These are phyloP conservation scores for Hyla sarda DNA, from an alignment of 2,113 vertebrate species.

Conservation along the genomic window DNA sequence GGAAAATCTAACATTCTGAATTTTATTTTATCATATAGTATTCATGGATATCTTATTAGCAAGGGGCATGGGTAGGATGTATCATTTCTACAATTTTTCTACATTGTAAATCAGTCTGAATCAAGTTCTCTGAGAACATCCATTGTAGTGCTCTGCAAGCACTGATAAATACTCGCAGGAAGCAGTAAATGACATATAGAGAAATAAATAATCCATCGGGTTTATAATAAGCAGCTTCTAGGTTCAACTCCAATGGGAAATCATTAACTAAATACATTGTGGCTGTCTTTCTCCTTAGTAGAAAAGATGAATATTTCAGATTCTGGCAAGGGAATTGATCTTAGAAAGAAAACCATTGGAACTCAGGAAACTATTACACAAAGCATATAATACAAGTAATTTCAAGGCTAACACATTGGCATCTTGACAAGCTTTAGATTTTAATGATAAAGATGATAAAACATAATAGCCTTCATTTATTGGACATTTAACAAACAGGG, in stretches of 20 bases:
- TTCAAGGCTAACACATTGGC: constrained; percentile 41
- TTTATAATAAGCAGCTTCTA: constrained; percentile 51
- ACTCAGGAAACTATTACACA: constrained; percentile 49
- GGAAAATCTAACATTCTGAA: not conserved
- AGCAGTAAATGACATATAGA: constrained; percentile 51
- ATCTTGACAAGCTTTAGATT: constrained; percentile 39
- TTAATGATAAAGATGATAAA: constrained; percentile 48
- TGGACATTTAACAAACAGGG: constrained; percentile 16
- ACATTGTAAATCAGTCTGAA: constrained; percentile 18
- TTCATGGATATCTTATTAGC: constrained; percentile 24
- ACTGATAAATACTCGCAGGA: constrained; percentile 49
- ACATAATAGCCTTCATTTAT: constrained; percentile 34
- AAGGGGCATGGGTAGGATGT: not conserved
- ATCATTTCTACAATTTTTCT: constrained; percentile 15
- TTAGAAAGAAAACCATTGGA: constrained; percentile 44
- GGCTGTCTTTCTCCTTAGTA: constrained; percentile 48
- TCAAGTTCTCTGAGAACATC: constrained; percentile 13
- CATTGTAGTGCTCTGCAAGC: constrained; percentile 18
- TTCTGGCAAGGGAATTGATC: constrained; percentile 49
- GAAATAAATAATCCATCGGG: constrained; percentile 52
- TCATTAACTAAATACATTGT: constrained; percentile 54
- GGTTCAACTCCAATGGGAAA: constrained; percentile 53
- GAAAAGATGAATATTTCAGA: constrained; percentile 52
- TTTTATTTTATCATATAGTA: constrained; percentile 12
- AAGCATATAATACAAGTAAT: constrained; percentile 48